phyloP scores from a whole-genome alignment of 1,140 invertebrate genomes.

The Aphaenogaster rudis region DNA sequence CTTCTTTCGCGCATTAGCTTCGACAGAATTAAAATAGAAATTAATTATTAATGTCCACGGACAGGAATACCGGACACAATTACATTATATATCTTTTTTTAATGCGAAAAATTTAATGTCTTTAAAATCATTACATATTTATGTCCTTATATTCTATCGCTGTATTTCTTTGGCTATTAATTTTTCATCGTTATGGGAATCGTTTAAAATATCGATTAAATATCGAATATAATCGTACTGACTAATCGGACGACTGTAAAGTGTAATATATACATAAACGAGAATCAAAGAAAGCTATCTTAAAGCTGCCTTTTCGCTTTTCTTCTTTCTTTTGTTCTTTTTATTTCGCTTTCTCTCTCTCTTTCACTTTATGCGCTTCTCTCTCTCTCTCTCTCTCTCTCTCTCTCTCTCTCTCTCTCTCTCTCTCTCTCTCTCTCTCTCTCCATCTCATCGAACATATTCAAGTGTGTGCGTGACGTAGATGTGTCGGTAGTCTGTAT shows the following conservation, averaged over 20 bases:
- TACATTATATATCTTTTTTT: conserved; percentile 3
- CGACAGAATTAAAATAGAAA: conserved; percentile 12
- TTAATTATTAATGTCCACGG: conserved; percentile 25
- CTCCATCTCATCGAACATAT: conserved; percentile 43
- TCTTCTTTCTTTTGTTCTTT: conserved; percentile 31
- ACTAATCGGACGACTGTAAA: background rate
- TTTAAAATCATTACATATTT: background rate
- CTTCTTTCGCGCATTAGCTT: conserved; percentile 6
- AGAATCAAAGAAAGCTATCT: background rate
- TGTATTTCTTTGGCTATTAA: background rate
- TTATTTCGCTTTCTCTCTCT: background rate
- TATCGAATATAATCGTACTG: background rate
- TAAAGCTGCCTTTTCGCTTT: conserved; percentile 38
- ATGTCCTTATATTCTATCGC: too few relatives aligned
- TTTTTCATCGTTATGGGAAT: background rate
- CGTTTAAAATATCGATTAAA: background rate
- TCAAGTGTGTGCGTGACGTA: conserved; percentile 50
- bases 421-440: conserved; percentile 10
- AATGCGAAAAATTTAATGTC: background rate
- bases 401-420: background rate
- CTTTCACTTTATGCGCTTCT: background rate
- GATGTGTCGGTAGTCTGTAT: conserved; percentile 75
- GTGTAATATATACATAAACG: background rate
- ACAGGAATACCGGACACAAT: background rate
- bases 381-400: background rate